Percentiles rank a stretch among this genome's conserved stretches.
Conservation (phyloP, 2,888 invertebrate genomes). For the Osedax fenrisi region DNA sequence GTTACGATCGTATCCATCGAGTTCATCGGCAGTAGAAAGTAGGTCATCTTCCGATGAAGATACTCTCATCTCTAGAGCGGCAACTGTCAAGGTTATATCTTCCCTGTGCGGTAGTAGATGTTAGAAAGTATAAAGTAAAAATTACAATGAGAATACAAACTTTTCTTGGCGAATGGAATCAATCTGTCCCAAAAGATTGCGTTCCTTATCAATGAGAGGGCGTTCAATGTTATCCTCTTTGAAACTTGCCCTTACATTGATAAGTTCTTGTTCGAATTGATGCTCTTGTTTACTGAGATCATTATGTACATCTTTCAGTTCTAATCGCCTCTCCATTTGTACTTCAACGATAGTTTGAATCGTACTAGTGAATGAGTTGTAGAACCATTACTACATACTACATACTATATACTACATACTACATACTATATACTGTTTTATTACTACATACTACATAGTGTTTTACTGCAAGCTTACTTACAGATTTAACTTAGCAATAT, state of each 20-base stretch:
- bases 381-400: neutral
- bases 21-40: neutral
- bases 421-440: neutral
- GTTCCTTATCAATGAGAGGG: neutral
- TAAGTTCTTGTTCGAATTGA: neutral
- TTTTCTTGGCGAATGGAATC: neutral
- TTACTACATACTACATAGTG: too few species aligned
- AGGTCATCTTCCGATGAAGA: neutral
- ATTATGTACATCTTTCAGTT: neutral
- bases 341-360: neutral
- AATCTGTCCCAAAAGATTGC: neutral
- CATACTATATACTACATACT: too few species aligned
- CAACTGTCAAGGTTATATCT: neutral
- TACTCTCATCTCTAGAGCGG: neutral
- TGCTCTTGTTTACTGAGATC: neutral
- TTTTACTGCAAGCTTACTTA: too few species aligned
- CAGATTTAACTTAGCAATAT: constrained; percentile 75
- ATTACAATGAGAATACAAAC: neutral
- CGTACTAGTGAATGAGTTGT: neutral
- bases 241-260: neutral
- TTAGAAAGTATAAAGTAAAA: neutral
- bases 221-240: neutral
- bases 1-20: neutral
- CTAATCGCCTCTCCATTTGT: neutral
- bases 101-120: neutral